These are phyloP conservation scores for Leiothrix lutea DNA, from an alignment of 2,113 vertebrate genomes.

Conservation along the genomic window DNA sequence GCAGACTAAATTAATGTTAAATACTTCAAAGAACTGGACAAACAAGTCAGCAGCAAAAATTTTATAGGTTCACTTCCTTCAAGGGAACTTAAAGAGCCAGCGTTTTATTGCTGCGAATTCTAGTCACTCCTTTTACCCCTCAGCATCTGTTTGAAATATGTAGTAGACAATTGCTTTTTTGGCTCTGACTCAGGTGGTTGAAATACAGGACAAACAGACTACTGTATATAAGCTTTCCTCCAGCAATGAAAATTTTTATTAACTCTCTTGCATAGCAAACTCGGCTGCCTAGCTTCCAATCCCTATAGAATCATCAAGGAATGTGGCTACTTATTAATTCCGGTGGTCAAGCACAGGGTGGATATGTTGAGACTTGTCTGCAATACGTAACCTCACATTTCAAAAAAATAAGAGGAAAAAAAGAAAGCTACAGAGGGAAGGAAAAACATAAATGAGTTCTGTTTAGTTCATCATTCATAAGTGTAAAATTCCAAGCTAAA, in stretches of 20 bases:
- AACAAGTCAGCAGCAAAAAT: constrained; percentile 75
- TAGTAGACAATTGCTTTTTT: constrained; percentile 81
- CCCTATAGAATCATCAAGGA: constrained; percentile 64
- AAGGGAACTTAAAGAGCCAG: constrained; percentile 71
- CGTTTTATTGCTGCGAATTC: constrained; percentile 81
- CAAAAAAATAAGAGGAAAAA: neutral
- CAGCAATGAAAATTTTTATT: constrained; percentile 73
- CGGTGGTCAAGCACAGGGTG: constrained; percentile 59
- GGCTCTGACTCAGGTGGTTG: constrained; percentile 82
- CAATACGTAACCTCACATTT: constrained; percentile 57
- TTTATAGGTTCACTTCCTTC: constrained; percentile 78
- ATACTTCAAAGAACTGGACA: constrained; percentile 77
- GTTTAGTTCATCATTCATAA: constrained; percentile 71
- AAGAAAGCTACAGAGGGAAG: constrained; percentile 36
- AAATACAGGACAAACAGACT: constrained; percentile 85
- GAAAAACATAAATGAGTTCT: constrained; percentile 55
- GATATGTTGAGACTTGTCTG: constrained; percentile 59
- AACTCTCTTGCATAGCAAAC: constrained; percentile 71
- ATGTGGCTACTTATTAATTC: constrained; percentile 69
- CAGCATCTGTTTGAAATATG: constrained; percentile 93
- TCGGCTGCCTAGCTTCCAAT: constrained; percentile 36
- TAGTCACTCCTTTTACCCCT: constrained; percentile 75
- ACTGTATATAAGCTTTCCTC: constrained; percentile 80
- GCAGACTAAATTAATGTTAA: constrained; percentile 75
- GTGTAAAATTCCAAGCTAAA: constrained; percentile 78